Evolutionary conservation across 2,888 invertebrate species (phyloP).

Genomic region (Mactromeris polynyma): DNA sequence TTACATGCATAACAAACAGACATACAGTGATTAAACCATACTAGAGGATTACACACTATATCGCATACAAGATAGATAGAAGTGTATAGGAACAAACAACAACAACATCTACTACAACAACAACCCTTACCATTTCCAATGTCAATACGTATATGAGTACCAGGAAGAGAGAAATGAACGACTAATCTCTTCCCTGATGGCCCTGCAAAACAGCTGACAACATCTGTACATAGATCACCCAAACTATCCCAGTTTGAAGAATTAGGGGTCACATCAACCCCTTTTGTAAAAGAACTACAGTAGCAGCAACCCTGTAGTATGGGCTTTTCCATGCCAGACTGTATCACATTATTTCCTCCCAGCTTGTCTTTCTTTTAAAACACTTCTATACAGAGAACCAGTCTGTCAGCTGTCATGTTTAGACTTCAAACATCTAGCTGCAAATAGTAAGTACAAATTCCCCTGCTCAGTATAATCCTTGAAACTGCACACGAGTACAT

Average conservation of each 20-base stretch:
- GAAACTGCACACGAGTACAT: background rate
- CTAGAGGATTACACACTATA: background rate
- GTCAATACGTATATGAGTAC: constrained; percentile 62
- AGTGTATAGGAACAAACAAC: constrained; percentile 9
- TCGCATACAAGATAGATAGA: background rate
- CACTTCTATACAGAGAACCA: background rate
- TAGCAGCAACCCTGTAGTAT: constrained; percentile 48
- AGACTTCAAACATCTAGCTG: constrained; percentile 17
- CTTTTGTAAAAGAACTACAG: constrained; percentile 57
- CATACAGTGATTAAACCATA: background rate
- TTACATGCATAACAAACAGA: background rate
- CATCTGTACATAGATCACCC: constrained; percentile 60
- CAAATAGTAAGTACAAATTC: constrained; percentile 2
- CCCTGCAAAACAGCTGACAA: constrained; percentile 50
- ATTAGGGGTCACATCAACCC: constrained; percentile 54
- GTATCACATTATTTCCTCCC: constrained; percentile 41
- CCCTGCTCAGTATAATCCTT: background rate
- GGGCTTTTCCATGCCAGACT: constrained; percentile 62
- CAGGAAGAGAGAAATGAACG: constrained; percentile 64
- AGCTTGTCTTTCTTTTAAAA: constrained; percentile 18
- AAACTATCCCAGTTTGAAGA: constrained; percentile 60
- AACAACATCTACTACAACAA: constrained; percentile 44
- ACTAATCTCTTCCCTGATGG: constrained; percentile 57
- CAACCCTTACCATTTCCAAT: constrained; percentile 67
- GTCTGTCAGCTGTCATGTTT: background rate